These are phyloP conservation scores for Auanema freiburgensis DNA, from an alignment of 2,888 invertebrate species.

Conservation along the genomic window DNA sequence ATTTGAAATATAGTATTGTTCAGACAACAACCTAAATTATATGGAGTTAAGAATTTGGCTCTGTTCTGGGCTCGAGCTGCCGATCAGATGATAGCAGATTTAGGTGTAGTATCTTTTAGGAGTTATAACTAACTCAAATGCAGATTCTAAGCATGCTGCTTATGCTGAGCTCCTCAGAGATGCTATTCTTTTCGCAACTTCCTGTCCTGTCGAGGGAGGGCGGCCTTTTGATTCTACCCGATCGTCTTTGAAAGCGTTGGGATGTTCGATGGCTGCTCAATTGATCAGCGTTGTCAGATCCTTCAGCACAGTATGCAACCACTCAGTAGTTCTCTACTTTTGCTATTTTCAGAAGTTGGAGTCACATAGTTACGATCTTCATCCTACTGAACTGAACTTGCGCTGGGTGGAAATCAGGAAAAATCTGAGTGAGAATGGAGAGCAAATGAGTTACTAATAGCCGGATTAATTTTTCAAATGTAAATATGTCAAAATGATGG, in stretches of 20 bases:
- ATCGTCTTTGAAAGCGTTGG: background rate
- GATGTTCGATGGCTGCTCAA: background rate
- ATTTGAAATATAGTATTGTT: background rate
- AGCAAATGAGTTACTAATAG: too few species aligned
- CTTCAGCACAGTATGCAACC: too few species aligned
- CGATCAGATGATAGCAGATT: background rate
- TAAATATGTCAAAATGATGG: too few species aligned
- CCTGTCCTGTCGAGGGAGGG: slow-evolving; percentile 21
- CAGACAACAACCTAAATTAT: slow-evolving; percentile 7
- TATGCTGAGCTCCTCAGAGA: background rate
- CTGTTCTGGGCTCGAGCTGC: slow-evolving; percentile 10
- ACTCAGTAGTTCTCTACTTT: too few species aligned
- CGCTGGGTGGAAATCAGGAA: too few species aligned
- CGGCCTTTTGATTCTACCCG: slow-evolving; percentile 14
- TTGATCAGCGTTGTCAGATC: background rate
- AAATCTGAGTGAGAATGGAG: too few species aligned
- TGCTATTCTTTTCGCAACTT: slow-evolving; percentile 15
- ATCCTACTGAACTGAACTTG: too few species aligned
- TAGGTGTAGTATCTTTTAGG: background rate
- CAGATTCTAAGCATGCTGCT: slow-evolving; percentile 3
- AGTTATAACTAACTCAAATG: background rate
- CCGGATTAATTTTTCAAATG: too few species aligned
- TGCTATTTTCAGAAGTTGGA: too few species aligned
- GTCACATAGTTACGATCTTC: too few species aligned
- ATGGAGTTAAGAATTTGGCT: slow-evolving; percentile 12